Conservation (phyloP, 92 coral and sea anemone species). For the Phymanthus crucifer region DNA sequence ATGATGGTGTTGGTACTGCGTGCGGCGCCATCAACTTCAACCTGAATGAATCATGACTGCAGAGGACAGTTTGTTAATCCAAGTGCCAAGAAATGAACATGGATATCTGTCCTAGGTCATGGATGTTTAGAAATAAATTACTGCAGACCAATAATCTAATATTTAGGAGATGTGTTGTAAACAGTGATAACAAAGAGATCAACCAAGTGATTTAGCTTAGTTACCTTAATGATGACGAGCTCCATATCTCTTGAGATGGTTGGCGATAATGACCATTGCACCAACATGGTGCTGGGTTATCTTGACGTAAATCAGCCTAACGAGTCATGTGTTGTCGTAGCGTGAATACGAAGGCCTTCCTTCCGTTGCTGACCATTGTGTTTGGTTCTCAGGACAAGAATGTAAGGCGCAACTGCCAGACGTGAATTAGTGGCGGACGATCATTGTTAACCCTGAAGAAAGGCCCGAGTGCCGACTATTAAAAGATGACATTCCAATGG, state of each 20-base stretch:
- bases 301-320: neutral
- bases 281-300: constrained; percentile 7
- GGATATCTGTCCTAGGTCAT: neutral
- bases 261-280: neutral
- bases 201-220: neutral
- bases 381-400: constrained; percentile 15
- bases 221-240: neutral
- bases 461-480: constrained; percentile 38
- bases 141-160: neutral
- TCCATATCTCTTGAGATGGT: constrained; percentile 1
- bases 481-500: constrained; percentile 19
- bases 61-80: neutral
- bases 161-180: constrained; percentile 10
- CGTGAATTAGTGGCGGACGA: constrained; percentile 20
- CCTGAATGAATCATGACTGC: neutral
- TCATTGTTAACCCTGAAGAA: constrained; percentile 34
- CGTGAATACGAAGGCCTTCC: constrained; percentile 15
- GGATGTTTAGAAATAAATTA: constrained; percentile 15
- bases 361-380: constrained; percentile 30
- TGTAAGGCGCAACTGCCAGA: constrained; percentile 38
- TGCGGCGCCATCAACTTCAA: neutral
- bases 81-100: neutral
- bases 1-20: neutral
- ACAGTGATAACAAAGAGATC: constrained; percentile 18
- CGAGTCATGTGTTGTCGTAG: constrained; percentile 9